Evolutionary conservation across 64 coral and sea anemone genomes (phyloP), one percentile per base, ranked within the genome.

Genomic region (Porites australiensis): DNA sequence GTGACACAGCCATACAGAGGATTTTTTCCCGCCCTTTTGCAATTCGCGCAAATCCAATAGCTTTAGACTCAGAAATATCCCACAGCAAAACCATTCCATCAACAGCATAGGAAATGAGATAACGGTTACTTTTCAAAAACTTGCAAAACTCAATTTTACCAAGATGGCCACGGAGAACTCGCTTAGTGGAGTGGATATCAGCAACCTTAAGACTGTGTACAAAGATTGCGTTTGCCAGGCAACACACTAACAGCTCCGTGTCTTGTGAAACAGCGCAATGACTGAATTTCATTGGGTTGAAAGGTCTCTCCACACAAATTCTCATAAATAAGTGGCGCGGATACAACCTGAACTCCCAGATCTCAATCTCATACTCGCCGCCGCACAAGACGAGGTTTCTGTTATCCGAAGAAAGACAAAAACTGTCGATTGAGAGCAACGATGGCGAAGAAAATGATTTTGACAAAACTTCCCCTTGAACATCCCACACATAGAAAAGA

Each of bases 71-170:
- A 15, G 8, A 46, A 27, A 79, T 27, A 8, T 89, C 88, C 88
- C 88, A 89, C 2, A 89, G 14, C 20, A 89, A 79, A 2, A 89
- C 51, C 16, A n/a, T 20, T 15, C 27, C 48, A 83, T 91, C 89
- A 16, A 91, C 44, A 5, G 67, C 78, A 66, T 82, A 74, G 4
- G 89, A 82, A 57, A 91, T 63, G 1, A 91, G 66, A 44, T 91
- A 91, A 55, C 89, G 79, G 19, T 18, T 61, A 12, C 3, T 44
- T 53, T 63, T 91, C 11, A 91, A 62, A 16, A 91, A 91, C 51
- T 73, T 77, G 58, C 65, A 91, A 70, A 79, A 91, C 10, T 83
- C 70, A 8, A 91, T 82, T 48, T n/a, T n/a, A 5, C 79, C 89
- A 45, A 79, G 47, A 51, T 83, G 89, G 20, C 66, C 89, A 12